Evolutionary conservation across 35 echinoderm and acorn worm species (phyloP).

Genomic region (Diadema setosum): DNA sequence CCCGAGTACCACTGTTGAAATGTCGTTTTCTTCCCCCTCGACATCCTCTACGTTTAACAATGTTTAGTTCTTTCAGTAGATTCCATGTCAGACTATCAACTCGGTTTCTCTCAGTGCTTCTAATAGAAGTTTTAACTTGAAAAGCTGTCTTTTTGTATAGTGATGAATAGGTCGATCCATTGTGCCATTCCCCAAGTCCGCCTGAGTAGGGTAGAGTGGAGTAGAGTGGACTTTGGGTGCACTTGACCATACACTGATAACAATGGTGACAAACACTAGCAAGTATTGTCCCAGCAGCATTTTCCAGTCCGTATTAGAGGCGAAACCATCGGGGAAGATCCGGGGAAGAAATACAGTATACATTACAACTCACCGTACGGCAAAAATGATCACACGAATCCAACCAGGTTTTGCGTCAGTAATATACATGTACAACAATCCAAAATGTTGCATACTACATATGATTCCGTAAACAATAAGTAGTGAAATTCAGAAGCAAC

Average conservation of each 20-base stretch:
- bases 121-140: not conserved
- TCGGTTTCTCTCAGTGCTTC: not conserved
- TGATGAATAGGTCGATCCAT: not conserved
- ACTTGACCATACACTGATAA: not conserved
- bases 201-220: not conserved
- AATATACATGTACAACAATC: too few species aligned
- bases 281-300: too few species aligned
- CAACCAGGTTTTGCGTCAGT: too few species aligned
- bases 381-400: too few species aligned
- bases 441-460: too few species aligned
- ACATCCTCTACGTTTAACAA: not conserved
- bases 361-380: too few species aligned
- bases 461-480: too few species aligned
- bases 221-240: not conserved
- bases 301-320: not conserved
- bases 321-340: not conserved
- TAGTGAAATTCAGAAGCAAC: too few species aligned
- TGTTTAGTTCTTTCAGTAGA: not conserved
- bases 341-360: not conserved
- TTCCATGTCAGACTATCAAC: not conserved
- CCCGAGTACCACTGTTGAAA: not conserved
- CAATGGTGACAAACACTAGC: too few species aligned
- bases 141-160: not conserved
- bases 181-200: not conserved
- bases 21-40: not conserved